Conservation (phyloP, 2,113 vertebrate genomes). For the Blennius ocellaris region DNA sequence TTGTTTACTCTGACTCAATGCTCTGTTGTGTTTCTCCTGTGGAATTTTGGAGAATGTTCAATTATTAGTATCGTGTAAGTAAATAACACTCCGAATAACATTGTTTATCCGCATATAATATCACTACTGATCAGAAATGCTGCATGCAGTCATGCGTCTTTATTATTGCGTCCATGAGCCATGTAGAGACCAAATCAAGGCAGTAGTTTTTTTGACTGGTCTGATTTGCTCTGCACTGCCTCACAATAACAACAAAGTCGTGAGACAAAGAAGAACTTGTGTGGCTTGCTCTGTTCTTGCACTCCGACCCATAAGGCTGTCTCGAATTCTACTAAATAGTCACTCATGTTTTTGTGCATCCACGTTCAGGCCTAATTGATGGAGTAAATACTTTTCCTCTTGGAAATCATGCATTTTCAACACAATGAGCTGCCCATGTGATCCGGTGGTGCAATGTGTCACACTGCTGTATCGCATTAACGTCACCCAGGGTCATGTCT, state of each 20-base stretch:
- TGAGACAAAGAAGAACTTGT: neutral
- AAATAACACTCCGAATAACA: neutral
- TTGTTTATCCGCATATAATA: neutral
- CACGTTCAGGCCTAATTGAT: conserved; percentile 4
- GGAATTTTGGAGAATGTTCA: neutral
- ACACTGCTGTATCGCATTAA: no score
- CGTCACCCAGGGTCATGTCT: no score
- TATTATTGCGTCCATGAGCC: neutral
- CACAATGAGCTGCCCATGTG: conserved; percentile 6
- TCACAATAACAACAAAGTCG: neutral
- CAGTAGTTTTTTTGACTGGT: neutral
- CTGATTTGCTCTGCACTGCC: neutral
- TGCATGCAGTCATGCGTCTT: neutral
- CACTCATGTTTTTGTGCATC: neutral
- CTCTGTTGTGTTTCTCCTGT: neutral
- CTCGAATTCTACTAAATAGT: neutral
- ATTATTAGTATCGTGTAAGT: neutral
- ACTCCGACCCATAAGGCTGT: neutral
- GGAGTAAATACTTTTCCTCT: neutral
- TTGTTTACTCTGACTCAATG: neutral
- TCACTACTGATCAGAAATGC: neutral
- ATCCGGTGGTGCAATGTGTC: no score
- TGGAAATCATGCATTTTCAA: neutral
- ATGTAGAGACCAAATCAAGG: neutral
- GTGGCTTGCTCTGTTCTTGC: neutral